phyloP scores from a whole-genome alignment of 2,888 invertebrate genomes.

The Meganola albula region DNA sequence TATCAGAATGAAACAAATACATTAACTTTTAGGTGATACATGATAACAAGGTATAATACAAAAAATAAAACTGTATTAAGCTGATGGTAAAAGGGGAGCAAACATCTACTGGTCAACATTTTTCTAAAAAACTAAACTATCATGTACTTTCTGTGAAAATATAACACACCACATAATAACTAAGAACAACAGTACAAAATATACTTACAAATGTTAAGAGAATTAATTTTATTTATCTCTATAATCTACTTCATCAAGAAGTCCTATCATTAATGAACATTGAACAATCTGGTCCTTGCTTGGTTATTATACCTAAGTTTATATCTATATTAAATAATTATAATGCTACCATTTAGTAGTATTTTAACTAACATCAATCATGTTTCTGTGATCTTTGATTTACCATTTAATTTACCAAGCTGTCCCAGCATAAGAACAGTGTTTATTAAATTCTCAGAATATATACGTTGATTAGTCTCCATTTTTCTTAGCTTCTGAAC shows the following conservation, averaged over 20 bases:
- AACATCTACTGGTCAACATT: too few relatives aligned
- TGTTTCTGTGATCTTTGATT: conserved; percentile 58
- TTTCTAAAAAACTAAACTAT: too few relatives aligned
- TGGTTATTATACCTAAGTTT: conserved; percentile 15
- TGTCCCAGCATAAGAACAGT: conserved; percentile 71
- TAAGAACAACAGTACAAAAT: too few relatives aligned
- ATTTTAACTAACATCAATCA: conserved; percentile 25
- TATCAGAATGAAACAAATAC: too few relatives aligned
- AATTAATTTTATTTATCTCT: conserved; percentile 2
- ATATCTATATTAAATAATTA: conserved; percentile 23
- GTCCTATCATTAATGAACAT: too few relatives aligned
- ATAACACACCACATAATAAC: too few relatives aligned
- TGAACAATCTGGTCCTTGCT: conserved; percentile 16
- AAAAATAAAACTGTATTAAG: too few relatives aligned
- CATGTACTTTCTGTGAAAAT: conserved; percentile 14
- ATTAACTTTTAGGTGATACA: too few relatives aligned
- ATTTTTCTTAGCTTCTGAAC: conserved; percentile 67
- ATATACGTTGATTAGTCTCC: conserved; percentile 72
- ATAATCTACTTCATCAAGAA: conserved; percentile 9
- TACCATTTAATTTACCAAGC: conserved; percentile 60
- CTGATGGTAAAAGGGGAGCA: too few relatives aligned
- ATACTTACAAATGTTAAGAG: conserved; percentile 5
- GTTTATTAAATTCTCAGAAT: conserved; percentile 71
- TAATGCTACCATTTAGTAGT: conserved; percentile 20
- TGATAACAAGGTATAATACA: too few relatives aligned